Conservation (phyloP, 2,797 vertebrate genomes). For the Danio kyathit region DNA sequence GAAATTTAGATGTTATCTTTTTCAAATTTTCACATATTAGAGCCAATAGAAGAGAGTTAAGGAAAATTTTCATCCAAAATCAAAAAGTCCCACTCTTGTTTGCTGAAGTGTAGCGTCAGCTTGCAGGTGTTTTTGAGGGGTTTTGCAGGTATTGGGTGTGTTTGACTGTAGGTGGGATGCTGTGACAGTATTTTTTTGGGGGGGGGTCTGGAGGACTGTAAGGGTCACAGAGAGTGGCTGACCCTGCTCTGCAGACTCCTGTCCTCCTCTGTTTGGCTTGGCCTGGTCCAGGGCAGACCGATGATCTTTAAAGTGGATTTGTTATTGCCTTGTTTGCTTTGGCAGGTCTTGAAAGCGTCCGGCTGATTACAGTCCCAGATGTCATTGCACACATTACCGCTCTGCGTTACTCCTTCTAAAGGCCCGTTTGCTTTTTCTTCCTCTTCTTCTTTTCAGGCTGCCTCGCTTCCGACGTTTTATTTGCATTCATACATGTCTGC, state of each 20-base stretch:
- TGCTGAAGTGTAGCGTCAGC: conserved; percentile 20
- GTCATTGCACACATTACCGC: conserved; percentile 86
- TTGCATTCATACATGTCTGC: conserved; percentile 55
- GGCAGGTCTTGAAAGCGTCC: conserved; percentile 96
- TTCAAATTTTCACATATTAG: conserved; percentile 33
- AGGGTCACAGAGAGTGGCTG: conserved; percentile 51
- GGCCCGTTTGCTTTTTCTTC: conserved; percentile 65
- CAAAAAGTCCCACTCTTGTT: conserved; percentile 22
- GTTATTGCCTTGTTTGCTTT: conserved; percentile 99
- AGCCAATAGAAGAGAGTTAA: conserved; percentile 51
- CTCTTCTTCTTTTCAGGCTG: conserved; percentile 24
- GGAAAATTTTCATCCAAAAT: conserved; percentile 15
- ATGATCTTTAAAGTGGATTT: conserved; percentile 99
- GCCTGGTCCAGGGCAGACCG: conserved; percentile 90
- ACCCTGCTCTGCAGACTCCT: conserved; percentile 82
- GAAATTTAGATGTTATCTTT: conserved; percentile 28
- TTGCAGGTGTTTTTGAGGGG: conserved; percentile 20
- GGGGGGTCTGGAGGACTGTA: conserved; percentile 36
- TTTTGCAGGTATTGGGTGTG: conserved; percentile 24
- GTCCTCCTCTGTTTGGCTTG: conserved; percentile 94
- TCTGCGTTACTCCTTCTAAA: conserved; percentile 66
- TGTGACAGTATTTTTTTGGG: conserved; percentile 35
- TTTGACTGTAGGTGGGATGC: conserved; percentile 49
- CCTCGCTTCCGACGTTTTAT: conserved; percentile 49
- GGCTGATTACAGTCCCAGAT: conserved; percentile 98